Conservation (phyloP, 2,888 invertebrate species). For the Tillus elongatus region DNA sequence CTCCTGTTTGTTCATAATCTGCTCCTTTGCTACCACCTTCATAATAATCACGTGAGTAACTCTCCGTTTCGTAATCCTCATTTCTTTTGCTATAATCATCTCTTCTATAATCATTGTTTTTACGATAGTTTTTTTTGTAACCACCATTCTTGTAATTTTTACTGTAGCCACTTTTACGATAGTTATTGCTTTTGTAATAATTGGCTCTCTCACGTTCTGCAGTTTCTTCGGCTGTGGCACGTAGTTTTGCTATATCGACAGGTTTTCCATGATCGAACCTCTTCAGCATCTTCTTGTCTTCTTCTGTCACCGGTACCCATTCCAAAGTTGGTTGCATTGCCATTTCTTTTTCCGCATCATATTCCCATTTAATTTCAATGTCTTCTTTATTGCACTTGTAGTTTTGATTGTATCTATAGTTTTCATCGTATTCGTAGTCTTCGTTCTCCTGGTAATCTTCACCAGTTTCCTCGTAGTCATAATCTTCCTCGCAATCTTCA, state of each 20-base stretch:
- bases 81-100: background rate
- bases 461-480: slow-evolving; percentile 18
- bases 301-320: slow-evolving; percentile 26
- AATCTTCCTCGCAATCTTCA: slow-evolving; percentile 16
- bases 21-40: no score
- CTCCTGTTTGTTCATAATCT: no score
- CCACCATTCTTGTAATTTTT: background rate
- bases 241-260: slow-evolving; percentile 10
- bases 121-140: background rate
- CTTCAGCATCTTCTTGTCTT: no score
- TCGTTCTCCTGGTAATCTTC: slow-evolving; percentile 14
- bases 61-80: slow-evolving; percentile 4
- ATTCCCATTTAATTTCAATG: slow-evolving; percentile 12
- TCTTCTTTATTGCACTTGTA: slow-evolving; percentile 18
- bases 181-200: no score
- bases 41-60: no score
- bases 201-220: slow-evolving; percentile 4
- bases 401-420: slow-evolving; percentile 15
- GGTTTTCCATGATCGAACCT: no score
- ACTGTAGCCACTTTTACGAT: no score
- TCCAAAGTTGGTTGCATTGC: slow-evolving; percentile 17
- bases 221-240: background rate
- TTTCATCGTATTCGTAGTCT: no score
- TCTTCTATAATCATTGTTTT: background rate
- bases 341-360: slow-evolving; percentile 3